phyloP scores from a whole-genome alignment of 2,113 vertebrate genomes.

The Periophthalmodon schlosseri region DNA sequence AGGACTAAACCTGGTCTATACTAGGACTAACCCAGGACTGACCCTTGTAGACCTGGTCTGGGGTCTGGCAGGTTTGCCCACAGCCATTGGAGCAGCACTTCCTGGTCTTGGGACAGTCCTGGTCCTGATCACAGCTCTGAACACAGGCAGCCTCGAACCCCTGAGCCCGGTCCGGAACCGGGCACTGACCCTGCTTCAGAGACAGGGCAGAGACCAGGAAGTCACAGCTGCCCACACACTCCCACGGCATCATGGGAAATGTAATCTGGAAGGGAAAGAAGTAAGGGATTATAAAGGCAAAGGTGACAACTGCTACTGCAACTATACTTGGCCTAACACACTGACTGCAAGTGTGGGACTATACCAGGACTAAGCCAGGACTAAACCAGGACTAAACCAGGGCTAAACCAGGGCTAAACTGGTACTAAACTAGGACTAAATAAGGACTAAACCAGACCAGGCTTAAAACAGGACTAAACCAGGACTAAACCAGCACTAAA shows the following conservation, averaged over 20 bases:
- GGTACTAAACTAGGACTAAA: too few species aligned
- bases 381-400: background rate
- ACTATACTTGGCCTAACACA: too few species aligned
- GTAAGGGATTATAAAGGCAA: background rate
- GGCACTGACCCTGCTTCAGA: slow-evolving; percentile 89
- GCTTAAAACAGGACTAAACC: too few species aligned
- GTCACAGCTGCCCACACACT: slow-evolving; percentile 93
- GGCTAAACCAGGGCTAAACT: too few species aligned
- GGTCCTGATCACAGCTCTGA: slow-evolving; percentile 87
- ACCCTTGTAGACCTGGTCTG: slow-evolving; percentile 90
- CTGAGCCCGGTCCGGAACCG: slow-evolving; percentile 84
- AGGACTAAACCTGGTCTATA: background rate
- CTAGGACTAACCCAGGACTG: background rate
- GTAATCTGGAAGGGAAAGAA: slow-evolving; percentile 65
- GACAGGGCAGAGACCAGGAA: slow-evolving; percentile 84
- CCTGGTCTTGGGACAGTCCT: slow-evolving; percentile 86
- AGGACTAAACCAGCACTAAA: background rate
- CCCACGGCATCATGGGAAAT: slow-evolving; percentile 89
- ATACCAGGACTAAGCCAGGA: background rate
- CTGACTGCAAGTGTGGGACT: too few species aligned
- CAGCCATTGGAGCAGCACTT: slow-evolving; percentile 94
- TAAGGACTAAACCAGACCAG: too few species aligned
- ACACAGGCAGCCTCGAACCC: slow-evolving; percentile 94
- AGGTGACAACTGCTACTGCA: too few species aligned
- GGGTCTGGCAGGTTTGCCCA: slow-evolving; percentile 90